Evolutionary conservation across 2,113 vertebrate genomes (phyloP), one percentile per base, ranked within the genome.

Genomic region (Psettodes erumei): DNA sequence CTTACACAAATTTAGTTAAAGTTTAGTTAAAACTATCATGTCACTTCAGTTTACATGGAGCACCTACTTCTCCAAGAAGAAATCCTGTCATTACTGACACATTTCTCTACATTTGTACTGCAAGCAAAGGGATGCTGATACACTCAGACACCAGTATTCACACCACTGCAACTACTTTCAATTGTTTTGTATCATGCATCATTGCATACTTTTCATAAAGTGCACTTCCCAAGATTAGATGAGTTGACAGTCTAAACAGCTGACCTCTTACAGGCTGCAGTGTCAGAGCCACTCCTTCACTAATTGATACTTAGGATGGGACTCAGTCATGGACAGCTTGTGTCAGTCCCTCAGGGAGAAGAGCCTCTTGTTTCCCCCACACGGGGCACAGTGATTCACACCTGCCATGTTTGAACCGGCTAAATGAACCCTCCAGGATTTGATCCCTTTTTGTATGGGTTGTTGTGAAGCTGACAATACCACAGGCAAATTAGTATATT

Each of bases 371-470:
- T 82, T 58, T 59, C 54, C 33, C 35, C 74, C n/a, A 23, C 54
- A 58, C 18, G 3, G 69, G 47, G 33, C 42, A 16, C 60, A 16
- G 18, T 70, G 37, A 77, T 83, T 83, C 80, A 81, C 80, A 85
- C 86, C 80, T 81, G 82, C 69, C 62, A 71, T 71, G 82, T 88
- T 55, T 62, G 54, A 82, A 77, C 8, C 2, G 38, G 64, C 77
- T 75, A 70, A 69, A 82, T 79, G 53, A 82, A 79, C 82, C 63
- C 62, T 15, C 6, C 56, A 30, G 71, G 38, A 21, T 72, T 40
- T 63, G 55, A 79, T 68, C 71, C 30, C 71, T 68, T 76, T 68
- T 73, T n/a, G 59, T 87, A 75, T 78, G 30, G 40, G 47, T 48
- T 51, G 63, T 19, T 65, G 27, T 43, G 53, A 76, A 80, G 47